Base-by-base conservation (phyloP, 2,888 invertebrate genomes). In the Acronicta alni region DNA sequence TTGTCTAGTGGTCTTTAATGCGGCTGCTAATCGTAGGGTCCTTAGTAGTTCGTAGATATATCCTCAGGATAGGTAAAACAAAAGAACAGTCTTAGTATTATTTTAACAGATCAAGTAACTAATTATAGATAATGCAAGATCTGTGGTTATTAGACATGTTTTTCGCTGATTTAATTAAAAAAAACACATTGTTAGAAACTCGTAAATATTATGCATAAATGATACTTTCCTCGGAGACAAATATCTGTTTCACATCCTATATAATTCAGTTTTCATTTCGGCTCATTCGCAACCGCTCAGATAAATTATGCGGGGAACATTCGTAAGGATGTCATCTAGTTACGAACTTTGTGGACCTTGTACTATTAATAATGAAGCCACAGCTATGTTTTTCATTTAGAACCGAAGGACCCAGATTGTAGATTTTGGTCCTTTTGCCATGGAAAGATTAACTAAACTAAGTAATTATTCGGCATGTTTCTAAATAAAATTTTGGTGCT, bases 231-330 rank as follows among this genome's bases (percentile, higher is more conserved):
- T 38, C 14, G 14, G 26, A 45, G 47, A 51, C 10, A 63, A 17
- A 59, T 57, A 58, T 67, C 63, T 37, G 18, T 46, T 47, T 54
- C 49, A 37, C 48, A 45, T 18, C 1, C 23, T 72, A 35, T 52
- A 66, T 69, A 76, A 76, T 76, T 68, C 54, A 73, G 66, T 68
- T 56, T 30, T 54, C 52, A 46, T 74, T 63, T 56, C 41, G 26
- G 45, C 44, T 47, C 26, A 45, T 49, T 42, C 61, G 14, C 32
- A 45, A 48, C 57, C 42, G 48, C 38, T 43, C 45, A 54, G 41
- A 60, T 75, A 70, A 77, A 75, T 77, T 62, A 75, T 73, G 53
- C 38, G 69, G 39, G 30, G 45, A 56, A 62, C 54, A 65, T 60
- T 64, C 46, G 59, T 53, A 37, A 46, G 42, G 32, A 60, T 61